Evolutionary conservation across 2,797 vertebrate species (phyloP).

Genomic region (Yasuhikotakia modesta): DNA sequence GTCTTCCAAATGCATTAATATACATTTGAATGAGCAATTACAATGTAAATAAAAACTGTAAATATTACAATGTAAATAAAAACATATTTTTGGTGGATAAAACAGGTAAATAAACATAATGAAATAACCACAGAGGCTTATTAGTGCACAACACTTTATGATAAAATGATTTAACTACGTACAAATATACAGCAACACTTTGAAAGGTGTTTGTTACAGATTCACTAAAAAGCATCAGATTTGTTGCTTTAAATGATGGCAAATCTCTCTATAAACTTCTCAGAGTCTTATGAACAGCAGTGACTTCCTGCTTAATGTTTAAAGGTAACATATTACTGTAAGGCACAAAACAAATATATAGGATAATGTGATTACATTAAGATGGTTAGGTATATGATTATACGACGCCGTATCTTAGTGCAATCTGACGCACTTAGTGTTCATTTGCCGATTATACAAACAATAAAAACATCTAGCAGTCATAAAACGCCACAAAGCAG

Average conservation of each 20-base stretch:
- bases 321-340: slow-evolving; percentile 29
- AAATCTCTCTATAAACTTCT: slow-evolving; percentile 34
- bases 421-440: slow-evolving; percentile 33
- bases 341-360: slow-evolving; percentile 41
- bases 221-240: slow-evolving; percentile 47
- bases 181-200: slow-evolving; percentile 57
- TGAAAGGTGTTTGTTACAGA: slow-evolving; percentile 34
- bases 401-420: slow-evolving; percentile 1
- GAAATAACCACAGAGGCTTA: not conserved
- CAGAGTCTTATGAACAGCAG: slow-evolving; percentile 37
- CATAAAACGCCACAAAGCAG: slow-evolving; percentile 14
- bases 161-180: slow-evolving; percentile 55
- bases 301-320: slow-evolving; percentile 20
- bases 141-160: slow-evolving; percentile 53
- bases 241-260: slow-evolving; percentile 24
- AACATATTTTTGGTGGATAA: too few relatives aligned
- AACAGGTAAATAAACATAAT: too few relatives aligned
- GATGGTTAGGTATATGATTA: slow-evolving; percentile 23
- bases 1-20: too few relatives aligned
- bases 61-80: too few relatives aligned
- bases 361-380: slow-evolving; percentile 1
- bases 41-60: too few relatives aligned
- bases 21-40: too few relatives aligned
- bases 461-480: slow-evolving; percentile 21
- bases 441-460: slow-evolving; percentile 25